Evolutionary conservation across 1,140 invertebrate genomes (phyloP), one percentile per base, ranked within the genome.

Genomic region (Apis mellifera): DNA sequence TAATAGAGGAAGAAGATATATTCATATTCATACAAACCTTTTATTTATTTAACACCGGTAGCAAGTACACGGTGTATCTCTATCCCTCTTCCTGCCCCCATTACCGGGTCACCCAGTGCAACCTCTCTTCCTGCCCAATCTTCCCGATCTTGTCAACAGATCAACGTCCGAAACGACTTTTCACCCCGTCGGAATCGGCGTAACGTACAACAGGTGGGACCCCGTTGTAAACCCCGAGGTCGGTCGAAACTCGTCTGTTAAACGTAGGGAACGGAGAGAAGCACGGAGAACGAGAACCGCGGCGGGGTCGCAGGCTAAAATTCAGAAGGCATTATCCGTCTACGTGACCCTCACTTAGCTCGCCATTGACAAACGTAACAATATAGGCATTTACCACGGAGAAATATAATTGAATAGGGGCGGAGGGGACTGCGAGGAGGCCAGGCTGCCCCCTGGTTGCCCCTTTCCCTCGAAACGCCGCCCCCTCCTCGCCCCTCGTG

Each of bases 341-440:
- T 89, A 91, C 86, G 92, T 90, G 92, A 94, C 92, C 93, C 93
- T 94, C 92, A 91, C 92, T 94, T 93, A 92, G 91, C 90, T 90
- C 89, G 83, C 90, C 93, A 94, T 94, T 94, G 93, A 94, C 91
- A 94, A 94, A 93, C 91, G 92, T 91, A 94, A 94, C 93, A 94
- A 94, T 94, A 94, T 94, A 90, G 91, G 92, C 92, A 94, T 94
- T 94, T 94, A 94, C 92, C 91, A 89, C 87, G 92, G 90, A 92
- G 92, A 92, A 93, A 93, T 93, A 94, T 94, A 94, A 94, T 94
- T 94, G 92, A 94, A 94, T 94, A 92, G 87, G 83, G 82, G 83
- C 66, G 88, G 70, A 86, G 84, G 77, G 84, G 84, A 70, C 83
- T 76, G 72, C 84, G 86, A 85, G 90, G 87, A 80, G 83, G 54